phyloP scores from a whole-genome alignment of 1,140 invertebrate genomes.

The Brachionus plicatilis region DNA sequence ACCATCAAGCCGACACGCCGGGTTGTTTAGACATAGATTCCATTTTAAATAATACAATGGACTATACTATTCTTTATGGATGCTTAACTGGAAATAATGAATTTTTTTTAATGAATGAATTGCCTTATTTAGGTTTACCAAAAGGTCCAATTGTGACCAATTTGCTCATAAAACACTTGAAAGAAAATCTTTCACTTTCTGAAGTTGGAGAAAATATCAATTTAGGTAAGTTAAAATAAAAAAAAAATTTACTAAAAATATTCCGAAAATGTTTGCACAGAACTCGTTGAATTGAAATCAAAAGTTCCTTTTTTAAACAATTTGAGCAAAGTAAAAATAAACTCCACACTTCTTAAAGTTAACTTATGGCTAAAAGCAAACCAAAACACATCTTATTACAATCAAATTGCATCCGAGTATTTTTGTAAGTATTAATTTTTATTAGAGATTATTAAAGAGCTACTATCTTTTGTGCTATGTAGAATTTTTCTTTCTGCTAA shows the following conservation, averaged over 20 bases:
- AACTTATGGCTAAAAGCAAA: conserved; percentile 26
- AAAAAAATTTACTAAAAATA: neutral
- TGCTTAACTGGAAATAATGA: conserved; percentile 14
- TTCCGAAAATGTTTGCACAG: neutral
- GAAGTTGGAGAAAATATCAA: conserved; percentile 17
- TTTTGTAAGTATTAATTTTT: neutral
- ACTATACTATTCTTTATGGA: conserved; percentile 8
- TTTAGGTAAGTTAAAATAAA: neutral
- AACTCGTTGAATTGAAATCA: neutral
- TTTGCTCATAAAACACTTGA: conserved; percentile 11
- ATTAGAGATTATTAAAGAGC: too few relatives aligned
- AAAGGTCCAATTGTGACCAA: conserved; percentile 8
- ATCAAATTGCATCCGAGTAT: neutral
- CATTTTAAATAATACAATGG: conserved; percentile 15
- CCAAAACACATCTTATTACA: neutral
- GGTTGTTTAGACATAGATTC: neutral
- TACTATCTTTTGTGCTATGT: too few relatives aligned
- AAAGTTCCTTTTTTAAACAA: neutral
- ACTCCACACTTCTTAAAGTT: conserved; percentile 8
- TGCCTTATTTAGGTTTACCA: neutral
- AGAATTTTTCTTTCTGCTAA: too few relatives aligned
- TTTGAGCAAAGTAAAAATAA: conserved; percentile 5
- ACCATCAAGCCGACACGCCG: neutral
- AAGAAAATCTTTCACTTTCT: neutral
- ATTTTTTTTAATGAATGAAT: conserved; percentile 7